Evolutionary conservation across 2,113 vertebrate species (phyloP), one percentile per base, ranked within the genome.

Genomic region (Vidua chalybeata): DNA sequence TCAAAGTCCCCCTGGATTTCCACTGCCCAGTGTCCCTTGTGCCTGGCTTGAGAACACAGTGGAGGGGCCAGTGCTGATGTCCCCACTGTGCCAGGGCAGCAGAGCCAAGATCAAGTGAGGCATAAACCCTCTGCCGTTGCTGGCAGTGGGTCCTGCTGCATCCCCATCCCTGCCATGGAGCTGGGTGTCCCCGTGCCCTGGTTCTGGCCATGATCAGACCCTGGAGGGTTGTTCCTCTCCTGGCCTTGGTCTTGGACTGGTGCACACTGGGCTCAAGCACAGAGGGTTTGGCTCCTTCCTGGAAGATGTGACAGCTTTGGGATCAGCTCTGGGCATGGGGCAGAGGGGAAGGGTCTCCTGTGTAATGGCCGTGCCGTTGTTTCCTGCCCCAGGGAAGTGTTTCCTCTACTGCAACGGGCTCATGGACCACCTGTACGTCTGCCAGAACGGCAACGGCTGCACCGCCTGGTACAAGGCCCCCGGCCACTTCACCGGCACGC

Each of bases 321-420:
- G 68, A 15, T 62, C 24, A 39, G n/a, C 28, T 8, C 33, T 9
- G 68, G 46, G 31, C 7, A 0, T 0, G 1, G 77, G 64, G 61
- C 54, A 30, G 78, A 30, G 62, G 59, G 84, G n/a, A 43, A 8
- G 69, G 31, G 3, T 46, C 6, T 68, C 35, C n/a, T 30, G 15
- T 27, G 63, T 73, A 6, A 71, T 1, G 1, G 62, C 1, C 3
- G 2, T 37, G 46, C 68, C 26, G 3, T 48, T 84, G 18, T 43
- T 27, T 91, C 19, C 73, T 46, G 18, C 39, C 55, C 61, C 98
- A 99, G 99, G 99, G 99, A 99, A 98, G 94, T 99, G 99, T 75
- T 99, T 99, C 95, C 97, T 99, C 11, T 99, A 99, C 95, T 99
- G 99, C 98, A 99, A 98, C 0, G 98, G 99, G 10, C 98, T 99